phyloP scores from a whole-genome alignment of 53 echinoderm and acorn worm genomes.

The Echinometra lucunter region DNA sequence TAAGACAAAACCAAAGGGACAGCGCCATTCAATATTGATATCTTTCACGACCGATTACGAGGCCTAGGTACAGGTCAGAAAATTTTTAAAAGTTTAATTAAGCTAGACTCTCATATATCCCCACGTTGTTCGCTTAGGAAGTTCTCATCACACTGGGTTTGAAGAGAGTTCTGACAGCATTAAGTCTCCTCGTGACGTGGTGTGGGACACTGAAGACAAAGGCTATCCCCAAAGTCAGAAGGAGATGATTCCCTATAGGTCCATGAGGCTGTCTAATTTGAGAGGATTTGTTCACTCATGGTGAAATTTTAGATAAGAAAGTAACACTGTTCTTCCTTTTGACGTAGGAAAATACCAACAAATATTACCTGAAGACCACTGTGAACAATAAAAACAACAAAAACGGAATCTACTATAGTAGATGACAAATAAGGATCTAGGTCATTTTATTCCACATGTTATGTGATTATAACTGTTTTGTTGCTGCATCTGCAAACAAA shows the following conservation, averaged over 20 bases:
- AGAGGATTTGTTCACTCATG: neutral
- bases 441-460: too few relatives aligned
- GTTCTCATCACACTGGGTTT: slow-evolving; percentile 8
- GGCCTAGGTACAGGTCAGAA: neutral
- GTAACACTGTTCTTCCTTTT: too few relatives aligned
- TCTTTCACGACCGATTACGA: neutral
- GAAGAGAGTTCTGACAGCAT: neutral
- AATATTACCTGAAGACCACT: too few relatives aligned
- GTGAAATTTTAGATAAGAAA: too few relatives aligned
- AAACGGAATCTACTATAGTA: too few relatives aligned
- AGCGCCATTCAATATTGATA: slow-evolving; percentile 30
- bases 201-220: neutral
- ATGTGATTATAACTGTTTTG: too few relatives aligned
- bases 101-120: neutral
- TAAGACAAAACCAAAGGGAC: neutral
- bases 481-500: too few relatives aligned
- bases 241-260: neutral
- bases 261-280: neutral
- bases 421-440: too few relatives aligned
- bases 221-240: neutral
- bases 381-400: too few relatives aligned
- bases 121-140: neutral
- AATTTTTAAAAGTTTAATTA: slow-evolving; percentile 42
- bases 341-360: neutral
- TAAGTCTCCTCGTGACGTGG: neutral